Evolutionary conservation across 2,797 vertebrate genomes (phyloP).

Genomic region (Cynodonichthys magdalenae): DNA sequence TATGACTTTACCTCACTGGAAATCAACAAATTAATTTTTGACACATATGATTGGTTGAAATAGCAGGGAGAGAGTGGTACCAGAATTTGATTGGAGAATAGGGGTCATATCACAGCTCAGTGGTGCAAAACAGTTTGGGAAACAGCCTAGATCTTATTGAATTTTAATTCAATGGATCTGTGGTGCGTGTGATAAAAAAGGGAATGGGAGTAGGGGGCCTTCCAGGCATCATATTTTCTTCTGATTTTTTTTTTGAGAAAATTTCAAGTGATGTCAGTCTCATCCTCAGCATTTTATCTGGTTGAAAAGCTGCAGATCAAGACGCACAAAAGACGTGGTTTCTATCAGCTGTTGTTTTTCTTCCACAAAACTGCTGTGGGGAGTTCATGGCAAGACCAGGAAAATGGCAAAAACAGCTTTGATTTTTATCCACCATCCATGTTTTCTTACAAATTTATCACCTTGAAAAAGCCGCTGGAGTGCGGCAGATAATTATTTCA

Average conservation of each 20-base stretch:
- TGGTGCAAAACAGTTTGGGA: constrained; percentile 70
- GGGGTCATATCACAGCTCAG: constrained; percentile 76
- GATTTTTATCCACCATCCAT: constrained; percentile 17
- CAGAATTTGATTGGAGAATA: constrained; percentile 62
- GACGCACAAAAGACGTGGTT: constrained; percentile 8
- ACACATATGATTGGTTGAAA: constrained; percentile 56
- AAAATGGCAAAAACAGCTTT: constrained; percentile 26
- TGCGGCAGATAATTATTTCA: constrained; percentile 30
- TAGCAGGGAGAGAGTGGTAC: constrained; percentile 27
- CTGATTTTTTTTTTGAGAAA: constrained; percentile 24
- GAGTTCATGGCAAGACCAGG: constrained; percentile 5
- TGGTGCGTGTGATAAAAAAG: constrained; percentile 60
- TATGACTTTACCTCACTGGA: constrained; percentile 32
- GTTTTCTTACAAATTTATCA: constrained; percentile 11
- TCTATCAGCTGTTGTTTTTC: constrained; percentile 10
- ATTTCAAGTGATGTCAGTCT: constrained; percentile 55
- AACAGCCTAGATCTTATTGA: constrained; percentile 74
- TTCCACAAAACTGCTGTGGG: not conserved
- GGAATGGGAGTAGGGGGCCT: constrained; percentile 45
- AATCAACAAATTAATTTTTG: constrained; percentile 51
- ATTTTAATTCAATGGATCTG: constrained; percentile 75
- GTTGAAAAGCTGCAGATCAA: not conserved
- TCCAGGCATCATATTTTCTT: constrained; percentile 56
- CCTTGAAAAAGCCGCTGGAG: not conserved
- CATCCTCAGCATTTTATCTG: constrained; percentile 35